A percentile compares a stretch with the other conserved stretches of the same genome.
Evolutionary conservation across 1,140 invertebrate genomes (phyloP).

Genomic region (Parasteatoda tepidariorum): DNA sequence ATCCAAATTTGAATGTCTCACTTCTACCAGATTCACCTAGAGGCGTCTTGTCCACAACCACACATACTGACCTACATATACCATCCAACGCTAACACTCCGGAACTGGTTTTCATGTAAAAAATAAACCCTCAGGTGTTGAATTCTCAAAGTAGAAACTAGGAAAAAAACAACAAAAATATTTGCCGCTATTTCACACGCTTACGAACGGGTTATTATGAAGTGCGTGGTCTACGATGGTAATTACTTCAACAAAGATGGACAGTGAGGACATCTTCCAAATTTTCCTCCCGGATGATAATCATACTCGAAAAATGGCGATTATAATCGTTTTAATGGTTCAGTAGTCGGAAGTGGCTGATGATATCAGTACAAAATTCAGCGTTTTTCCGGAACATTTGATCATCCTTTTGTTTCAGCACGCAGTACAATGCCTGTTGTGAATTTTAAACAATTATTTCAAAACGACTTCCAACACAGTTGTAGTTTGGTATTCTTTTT

Average conservation of each 20-base stretch:
- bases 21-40: constrained; percentile 30
- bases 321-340: not conserved
- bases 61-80: constrained; percentile 52
- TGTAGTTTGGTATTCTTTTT: too few relatives aligned
- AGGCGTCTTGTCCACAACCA: constrained; percentile 14
- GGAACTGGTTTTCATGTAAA: constrained; percentile 26
- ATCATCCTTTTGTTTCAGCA: not conserved
- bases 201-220: constrained; percentile 23
- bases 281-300: not conserved
- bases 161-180: constrained; percentile 23
- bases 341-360: not conserved
- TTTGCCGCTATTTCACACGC: constrained; percentile 23
- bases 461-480: too few relatives aligned
- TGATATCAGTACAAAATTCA: not conserved
- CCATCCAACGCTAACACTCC: constrained; percentile 35
- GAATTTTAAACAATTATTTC: not conserved
- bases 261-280: not conserved
- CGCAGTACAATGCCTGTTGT: not conserved
- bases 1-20: not conserved
- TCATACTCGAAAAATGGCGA: not conserved
- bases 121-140: constrained; percentile 35
- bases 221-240: constrained; percentile 8
- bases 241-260: not conserved
- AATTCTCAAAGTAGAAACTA: constrained; percentile 55
- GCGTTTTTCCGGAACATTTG: not conserved